Evolutionary conservation across 2,797 vertebrate genomes (phyloP).

Genomic region (Momotus momota): DNA sequence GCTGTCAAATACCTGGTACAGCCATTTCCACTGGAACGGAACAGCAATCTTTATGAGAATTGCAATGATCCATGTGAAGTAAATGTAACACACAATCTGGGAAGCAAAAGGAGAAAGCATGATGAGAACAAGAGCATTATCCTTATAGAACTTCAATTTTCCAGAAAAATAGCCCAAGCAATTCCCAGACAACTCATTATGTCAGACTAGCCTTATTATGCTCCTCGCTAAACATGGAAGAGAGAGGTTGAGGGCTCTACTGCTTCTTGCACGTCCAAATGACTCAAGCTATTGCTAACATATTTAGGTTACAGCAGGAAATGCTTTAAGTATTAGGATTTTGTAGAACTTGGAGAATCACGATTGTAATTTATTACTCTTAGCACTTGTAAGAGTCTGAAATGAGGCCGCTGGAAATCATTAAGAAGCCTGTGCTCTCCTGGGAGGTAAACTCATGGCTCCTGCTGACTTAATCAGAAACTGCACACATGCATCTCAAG

Average conservation of each 20-base stretch:
- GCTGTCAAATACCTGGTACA: slow-evolving; percentile 84
- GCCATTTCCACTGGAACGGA: slow-evolving; percentile 91
- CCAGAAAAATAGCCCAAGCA: not conserved
- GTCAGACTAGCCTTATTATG: not conserved
- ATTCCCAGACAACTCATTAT: not conserved
- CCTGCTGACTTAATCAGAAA: slow-evolving; percentile 32
- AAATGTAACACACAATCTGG: slow-evolving; percentile 90
- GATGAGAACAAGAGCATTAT: not conserved
- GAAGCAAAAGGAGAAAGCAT: not conserved
- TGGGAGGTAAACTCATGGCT: slow-evolving; percentile 15
- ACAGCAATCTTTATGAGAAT: slow-evolving; percentile 89
- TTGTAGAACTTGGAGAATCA: not conserved
- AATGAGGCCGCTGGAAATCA: slow-evolving; percentile 22
- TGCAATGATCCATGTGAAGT: slow-evolving; percentile 90
- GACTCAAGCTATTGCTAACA: not conserved
- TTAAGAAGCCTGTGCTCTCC: slow-evolving; percentile 13
- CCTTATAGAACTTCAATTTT: not conserved
- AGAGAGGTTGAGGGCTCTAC: not conserved
- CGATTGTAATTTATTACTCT: not conserved
- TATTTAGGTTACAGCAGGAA: slow-evolving; percentile 13
- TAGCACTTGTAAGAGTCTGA: not conserved
- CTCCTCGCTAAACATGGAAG: not conserved
- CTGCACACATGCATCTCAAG: slow-evolving; percentile 31
- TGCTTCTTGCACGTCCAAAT: not conserved
- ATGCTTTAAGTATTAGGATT: not conserved